Evolutionary conservation across 2,797 vertebrate genomes (phyloP).

Genomic region (Syngnathus rostellatus): DNA sequence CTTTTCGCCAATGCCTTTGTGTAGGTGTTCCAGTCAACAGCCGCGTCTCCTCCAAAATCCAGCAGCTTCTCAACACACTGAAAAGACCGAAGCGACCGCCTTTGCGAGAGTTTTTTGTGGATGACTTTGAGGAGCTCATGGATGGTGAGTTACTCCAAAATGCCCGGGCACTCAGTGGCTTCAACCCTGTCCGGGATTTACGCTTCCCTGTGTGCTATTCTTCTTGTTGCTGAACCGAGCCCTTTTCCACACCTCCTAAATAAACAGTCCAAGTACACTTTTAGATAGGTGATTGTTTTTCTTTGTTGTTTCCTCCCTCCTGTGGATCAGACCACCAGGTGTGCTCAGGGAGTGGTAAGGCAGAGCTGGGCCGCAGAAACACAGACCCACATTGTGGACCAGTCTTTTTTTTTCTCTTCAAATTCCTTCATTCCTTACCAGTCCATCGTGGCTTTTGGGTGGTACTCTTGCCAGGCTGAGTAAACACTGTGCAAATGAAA

Average conservation of each 20-base stretch:
- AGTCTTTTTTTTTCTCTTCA: conserved; percentile 20
- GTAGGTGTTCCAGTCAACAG: conserved; percentile 92
- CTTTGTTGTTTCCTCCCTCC: conserved; percentile 2
- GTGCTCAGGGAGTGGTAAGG: conserved; percentile 30
- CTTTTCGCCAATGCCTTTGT: conserved; percentile 26
- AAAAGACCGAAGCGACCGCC: conserved; percentile 93
- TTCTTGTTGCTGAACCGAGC: conserved; percentile 9
- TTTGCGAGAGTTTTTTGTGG: conserved; percentile 89
- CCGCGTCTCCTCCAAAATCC: conserved; percentile 96
- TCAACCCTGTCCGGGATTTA: background rate
- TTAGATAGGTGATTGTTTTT: conserved; percentile 33
- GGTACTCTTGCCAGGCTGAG: conserved; percentile 49
- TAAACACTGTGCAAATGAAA: conserved; percentile 41
- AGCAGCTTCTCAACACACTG: conserved; percentile 93
- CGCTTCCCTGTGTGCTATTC: background rate
- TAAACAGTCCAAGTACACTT: conserved; percentile 18
- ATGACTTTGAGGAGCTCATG: conserved; percentile 90
- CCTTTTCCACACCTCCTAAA: conserved; percentile 16
- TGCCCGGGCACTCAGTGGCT: background rate
- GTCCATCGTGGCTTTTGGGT: conserved; percentile 40
- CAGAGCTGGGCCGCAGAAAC: conserved; percentile 20
- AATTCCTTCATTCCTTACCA: conserved; percentile 50
- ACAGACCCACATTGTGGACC: conserved; percentile 17
- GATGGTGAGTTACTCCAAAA: conserved; percentile 72
- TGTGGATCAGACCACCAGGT: conserved; percentile 37